A percentile compares a stretch with the other conserved stretches of the same genome.
These are phyloP conservation scores for Limnephilus auricula DNA, from an alignment of 2,888 invertebrate genomes.

Conservation along the genomic window DNA sequence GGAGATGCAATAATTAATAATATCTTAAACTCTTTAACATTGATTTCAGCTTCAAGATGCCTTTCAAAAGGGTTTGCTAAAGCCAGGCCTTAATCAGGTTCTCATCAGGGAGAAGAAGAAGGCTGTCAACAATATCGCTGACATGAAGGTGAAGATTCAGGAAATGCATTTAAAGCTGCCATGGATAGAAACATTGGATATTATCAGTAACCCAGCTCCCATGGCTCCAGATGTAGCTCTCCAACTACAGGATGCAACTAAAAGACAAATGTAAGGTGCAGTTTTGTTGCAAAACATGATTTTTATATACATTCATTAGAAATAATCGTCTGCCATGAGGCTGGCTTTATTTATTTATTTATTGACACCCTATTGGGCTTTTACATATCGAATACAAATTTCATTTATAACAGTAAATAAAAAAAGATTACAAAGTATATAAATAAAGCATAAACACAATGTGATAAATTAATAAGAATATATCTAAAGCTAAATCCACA, in stretches of 20 bases:
- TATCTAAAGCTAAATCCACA: too few relatives aligned
- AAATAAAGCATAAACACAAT: too few relatives aligned
- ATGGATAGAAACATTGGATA: conserved; percentile 92
- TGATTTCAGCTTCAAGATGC: conserved; percentile 89
- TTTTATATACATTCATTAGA: background rate
- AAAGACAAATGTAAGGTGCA: conserved; percentile 78
- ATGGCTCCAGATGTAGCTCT: conserved; percentile 90
- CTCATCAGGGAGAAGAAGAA: conserved; percentile 78
- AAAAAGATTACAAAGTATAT: too few relatives aligned
- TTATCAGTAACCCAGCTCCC: conserved; percentile 86
- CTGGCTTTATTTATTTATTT: too few relatives aligned
- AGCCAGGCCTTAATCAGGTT: conserved; percentile 90
- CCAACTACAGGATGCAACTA: conserved; percentile 86
- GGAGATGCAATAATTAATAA: too few relatives aligned
- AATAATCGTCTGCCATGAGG: too few relatives aligned
- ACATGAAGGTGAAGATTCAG: conserved; percentile 83
- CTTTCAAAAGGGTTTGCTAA: conserved; percentile 89
- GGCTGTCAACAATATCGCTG: conserved; percentile 85
- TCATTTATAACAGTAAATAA: too few relatives aligned
- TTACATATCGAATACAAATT: too few relatives aligned
- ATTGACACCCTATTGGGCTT: too few relatives aligned
- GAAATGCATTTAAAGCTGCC: conserved; percentile 85
- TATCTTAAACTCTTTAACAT: background rate
- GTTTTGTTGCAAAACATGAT: background rate
- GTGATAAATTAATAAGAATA: too few relatives aligned